phyloP scores from a whole-genome alignment of 2,113 vertebrate species.

The Chinchilla lanigera region DNA sequence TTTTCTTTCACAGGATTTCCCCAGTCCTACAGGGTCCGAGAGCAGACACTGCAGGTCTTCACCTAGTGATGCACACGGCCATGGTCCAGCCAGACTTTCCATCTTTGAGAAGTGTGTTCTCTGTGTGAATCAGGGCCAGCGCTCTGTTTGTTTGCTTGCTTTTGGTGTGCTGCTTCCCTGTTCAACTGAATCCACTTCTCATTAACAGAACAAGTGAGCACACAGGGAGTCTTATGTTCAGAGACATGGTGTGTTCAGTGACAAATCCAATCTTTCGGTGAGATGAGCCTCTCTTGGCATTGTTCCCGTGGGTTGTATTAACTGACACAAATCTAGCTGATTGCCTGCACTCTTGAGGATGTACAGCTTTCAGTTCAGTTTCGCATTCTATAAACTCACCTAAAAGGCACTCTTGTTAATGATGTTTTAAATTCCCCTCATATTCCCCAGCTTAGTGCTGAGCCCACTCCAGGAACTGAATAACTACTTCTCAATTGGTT shows the following conservation, averaged over 20 bases:
- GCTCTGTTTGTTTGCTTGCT: background rate
- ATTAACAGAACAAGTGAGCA: background rate
- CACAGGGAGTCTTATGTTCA: background rate
- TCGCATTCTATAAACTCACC: background rate
- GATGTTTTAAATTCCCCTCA: background rate
- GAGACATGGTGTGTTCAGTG: background rate
- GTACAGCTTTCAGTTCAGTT: background rate
- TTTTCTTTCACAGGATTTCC: background rate
- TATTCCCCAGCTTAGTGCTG: background rate
- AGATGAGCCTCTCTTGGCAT: background rate
- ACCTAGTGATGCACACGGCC: accelerated
- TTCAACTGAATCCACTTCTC: background rate
- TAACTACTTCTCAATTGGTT: background rate
- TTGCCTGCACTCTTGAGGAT: background rate
- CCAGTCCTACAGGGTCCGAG: background rate
- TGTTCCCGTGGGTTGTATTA: background rate
- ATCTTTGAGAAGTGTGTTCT: background rate
- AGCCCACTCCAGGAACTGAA: background rate
- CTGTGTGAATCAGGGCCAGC: too few species aligned
- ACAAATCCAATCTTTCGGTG: background rate
- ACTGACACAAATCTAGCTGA: background rate
- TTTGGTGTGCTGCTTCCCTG: background rate
- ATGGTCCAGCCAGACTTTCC: background rate
- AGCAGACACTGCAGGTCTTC: too few species aligned
- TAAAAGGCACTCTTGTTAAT: background rate